Evolutionary conservation across 2,888 invertebrate genomes (phyloP).

Genomic region (Apeira syringaria): DNA sequence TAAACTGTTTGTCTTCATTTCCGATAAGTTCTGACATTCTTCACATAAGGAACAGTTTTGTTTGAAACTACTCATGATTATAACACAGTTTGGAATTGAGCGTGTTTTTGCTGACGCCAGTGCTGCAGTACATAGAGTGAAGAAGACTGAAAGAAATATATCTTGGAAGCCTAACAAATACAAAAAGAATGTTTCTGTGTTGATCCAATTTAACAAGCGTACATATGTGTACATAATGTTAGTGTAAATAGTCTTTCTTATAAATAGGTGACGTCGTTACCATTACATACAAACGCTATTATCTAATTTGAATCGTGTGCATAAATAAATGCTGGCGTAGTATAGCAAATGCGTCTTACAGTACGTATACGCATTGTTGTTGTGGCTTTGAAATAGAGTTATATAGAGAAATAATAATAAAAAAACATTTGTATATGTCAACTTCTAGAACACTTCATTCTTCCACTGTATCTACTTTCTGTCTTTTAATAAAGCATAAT

Average conservation of each 20-base stretch:
- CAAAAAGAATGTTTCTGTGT: slow-evolving; percentile 20
- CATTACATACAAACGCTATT: too few relatives aligned
- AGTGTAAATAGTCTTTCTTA: too few relatives aligned
- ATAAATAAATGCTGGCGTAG: too few relatives aligned
- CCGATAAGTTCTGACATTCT: not conserved
- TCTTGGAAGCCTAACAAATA: slow-evolving; percentile 24
- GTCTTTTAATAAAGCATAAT: slow-evolving; percentile 90
- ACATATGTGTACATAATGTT: not conserved
- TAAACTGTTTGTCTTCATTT: slow-evolving; percentile 1
- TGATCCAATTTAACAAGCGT: slow-evolving; percentile 14
- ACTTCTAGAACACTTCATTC: too few relatives aligned
- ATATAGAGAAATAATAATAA: too few relatives aligned
- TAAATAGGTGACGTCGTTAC: too few relatives aligned
- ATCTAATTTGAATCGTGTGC: too few relatives aligned
- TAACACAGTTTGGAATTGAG: not conserved
- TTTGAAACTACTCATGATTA: not conserved
- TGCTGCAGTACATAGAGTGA: not conserved
- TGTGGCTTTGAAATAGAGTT: too few relatives aligned
- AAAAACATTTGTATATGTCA: too few relatives aligned
- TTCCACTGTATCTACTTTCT: slow-evolving; percentile 42
- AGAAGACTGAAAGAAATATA: slow-evolving; percentile 5
- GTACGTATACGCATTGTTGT: too few relatives aligned
- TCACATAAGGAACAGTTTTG: slow-evolving; percentile 15
- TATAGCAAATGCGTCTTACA: too few relatives aligned
- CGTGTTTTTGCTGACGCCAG: not conserved